Conservation (phyloP, 2,888 invertebrate genomes). For the Siphlonurus alternatus region DNA sequence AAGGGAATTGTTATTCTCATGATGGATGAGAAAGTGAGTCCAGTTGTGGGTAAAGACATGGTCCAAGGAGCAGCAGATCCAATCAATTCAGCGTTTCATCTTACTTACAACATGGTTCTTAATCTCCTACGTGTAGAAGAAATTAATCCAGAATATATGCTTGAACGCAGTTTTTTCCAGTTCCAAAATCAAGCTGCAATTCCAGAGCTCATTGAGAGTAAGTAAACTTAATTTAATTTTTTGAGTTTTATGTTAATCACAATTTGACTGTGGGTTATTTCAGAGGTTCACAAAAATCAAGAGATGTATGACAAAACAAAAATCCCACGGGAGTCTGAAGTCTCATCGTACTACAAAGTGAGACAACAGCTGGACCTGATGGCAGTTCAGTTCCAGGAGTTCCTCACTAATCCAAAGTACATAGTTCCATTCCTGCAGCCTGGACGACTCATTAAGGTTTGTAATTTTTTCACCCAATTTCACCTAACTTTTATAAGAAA, state of each 20-base stretch:
- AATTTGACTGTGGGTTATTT: constrained; percentile 15
- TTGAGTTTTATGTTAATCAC: background rate
- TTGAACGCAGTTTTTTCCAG: constrained; percentile 95
- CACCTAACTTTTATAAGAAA: constrained; percentile 6
- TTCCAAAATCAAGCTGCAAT: constrained; percentile 96
- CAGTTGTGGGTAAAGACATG: constrained; percentile 52
- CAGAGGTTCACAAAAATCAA: constrained; percentile 49
- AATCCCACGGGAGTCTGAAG: constrained; percentile 53
- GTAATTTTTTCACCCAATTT: constrained; percentile 14
- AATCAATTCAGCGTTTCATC: constrained; percentile 95
- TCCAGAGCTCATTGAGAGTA: constrained; percentile 74
- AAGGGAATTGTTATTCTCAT: constrained; percentile 95
- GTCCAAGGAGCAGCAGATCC: constrained; percentile 88
- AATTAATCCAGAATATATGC: constrained; percentile 98
- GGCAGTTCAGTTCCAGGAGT: constrained; percentile 55
- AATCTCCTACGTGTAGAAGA: constrained; percentile 94
- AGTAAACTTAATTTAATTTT: constrained; percentile 26
- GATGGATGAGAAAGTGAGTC: constrained; percentile 93
- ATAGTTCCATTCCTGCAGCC: constrained; percentile 88
- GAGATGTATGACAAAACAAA: constrained; percentile 42
- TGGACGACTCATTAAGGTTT: constrained; percentile 79
- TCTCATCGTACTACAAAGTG: constrained; percentile 72
- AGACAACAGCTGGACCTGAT: constrained; percentile 61
- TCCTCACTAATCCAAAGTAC: constrained; percentile 71
- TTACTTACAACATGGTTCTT: constrained; percentile 98